phyloP scores from a whole-genome alignment of 2,797 vertebrate genomes.

The Protosalanx chinensis region DNA sequence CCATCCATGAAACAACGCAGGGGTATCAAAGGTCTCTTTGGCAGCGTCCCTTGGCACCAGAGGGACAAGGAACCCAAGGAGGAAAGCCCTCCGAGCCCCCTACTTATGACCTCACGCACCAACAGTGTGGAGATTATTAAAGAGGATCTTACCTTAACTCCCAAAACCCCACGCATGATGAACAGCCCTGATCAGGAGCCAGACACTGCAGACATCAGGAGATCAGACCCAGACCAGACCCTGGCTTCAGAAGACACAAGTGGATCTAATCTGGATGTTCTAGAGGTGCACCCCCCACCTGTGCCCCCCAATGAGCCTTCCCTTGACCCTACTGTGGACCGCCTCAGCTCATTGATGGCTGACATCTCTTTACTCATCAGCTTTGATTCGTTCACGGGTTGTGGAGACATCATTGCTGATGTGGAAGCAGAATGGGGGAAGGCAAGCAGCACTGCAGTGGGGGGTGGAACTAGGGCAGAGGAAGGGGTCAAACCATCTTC shows the following conservation, averaged over 20 bases:
- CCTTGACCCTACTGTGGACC: slow-evolving; percentile 80
- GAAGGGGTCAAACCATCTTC: slow-evolving; percentile 4
- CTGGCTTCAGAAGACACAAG: slow-evolving; percentile 35
- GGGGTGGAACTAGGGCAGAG: too few relatives aligned
- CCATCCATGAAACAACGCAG: slow-evolving; percentile 79
- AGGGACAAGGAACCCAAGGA: slow-evolving; percentile 80
- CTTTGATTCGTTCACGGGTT: slow-evolving; percentile 95
- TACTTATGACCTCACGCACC: slow-evolving; percentile 74
- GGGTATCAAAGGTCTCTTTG: slow-evolving; percentile 87
- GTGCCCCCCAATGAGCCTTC: slow-evolving; percentile 75
- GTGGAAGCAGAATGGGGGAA: slow-evolving; percentile 88
- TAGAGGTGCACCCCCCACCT: slow-evolving; percentile 52
- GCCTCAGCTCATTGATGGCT: slow-evolving; percentile 88
- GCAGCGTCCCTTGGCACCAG: slow-evolving; percentile 81
- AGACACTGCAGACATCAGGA: slow-evolving; percentile 39
- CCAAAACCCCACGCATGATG: slow-evolving; percentile 60
- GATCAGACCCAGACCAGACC: slow-evolving; percentile 46
- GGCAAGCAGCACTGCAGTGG: slow-evolving; percentile 52
- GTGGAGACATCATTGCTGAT: slow-evolving; percentile 93
- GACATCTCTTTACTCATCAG: slow-evolving; percentile 98
- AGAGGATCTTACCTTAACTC: slow-evolving; percentile 75
- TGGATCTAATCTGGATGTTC: slow-evolving; percentile 42
- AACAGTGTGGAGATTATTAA: slow-evolving; percentile 81
- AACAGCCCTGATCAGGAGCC: slow-evolving; percentile 49
- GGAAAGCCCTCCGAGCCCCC: slow-evolving; percentile 71